These are phyloP conservation scores for Lagenorhynchus albirostris DNA, from an alignment of 2,113 vertebrate species.

Conservation along the genomic window DNA sequence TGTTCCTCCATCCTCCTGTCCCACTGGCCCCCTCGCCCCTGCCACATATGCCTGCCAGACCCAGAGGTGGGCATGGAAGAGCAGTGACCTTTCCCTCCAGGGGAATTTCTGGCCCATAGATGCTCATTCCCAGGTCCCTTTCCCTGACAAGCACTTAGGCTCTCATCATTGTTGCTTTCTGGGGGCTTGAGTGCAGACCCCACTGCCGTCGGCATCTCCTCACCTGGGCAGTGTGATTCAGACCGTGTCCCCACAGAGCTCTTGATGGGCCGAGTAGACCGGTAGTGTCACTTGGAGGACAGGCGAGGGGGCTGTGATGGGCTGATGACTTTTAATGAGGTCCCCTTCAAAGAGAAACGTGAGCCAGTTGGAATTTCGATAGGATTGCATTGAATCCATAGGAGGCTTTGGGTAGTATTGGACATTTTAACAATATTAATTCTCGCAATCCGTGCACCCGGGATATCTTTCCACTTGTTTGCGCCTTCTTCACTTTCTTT, in stretches of 20 bases:
- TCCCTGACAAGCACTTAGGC: not conserved
- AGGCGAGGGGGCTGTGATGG: no score
- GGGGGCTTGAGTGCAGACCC: not conserved
- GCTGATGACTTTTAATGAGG: not conserved
- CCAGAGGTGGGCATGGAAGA: not conserved
- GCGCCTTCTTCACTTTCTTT: not conserved
- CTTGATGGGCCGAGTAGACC: not conserved
- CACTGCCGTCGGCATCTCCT: fast-evolving
- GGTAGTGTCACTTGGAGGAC: not conserved
- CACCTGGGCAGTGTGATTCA: fast-evolving
- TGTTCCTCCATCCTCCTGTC: fast-evolving
- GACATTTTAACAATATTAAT: not conserved
- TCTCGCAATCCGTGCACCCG: not conserved
- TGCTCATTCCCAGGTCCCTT: fast-evolving
- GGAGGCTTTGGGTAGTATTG: not conserved
- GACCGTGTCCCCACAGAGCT: fast-evolving
- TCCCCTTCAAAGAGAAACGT: not conserved
- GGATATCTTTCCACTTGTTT: not conserved
- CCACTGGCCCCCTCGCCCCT: not conserved
- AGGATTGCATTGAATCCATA: no score
- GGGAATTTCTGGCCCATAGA: not conserved
- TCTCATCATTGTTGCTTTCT: not conserved
- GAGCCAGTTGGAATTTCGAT: not conserved
- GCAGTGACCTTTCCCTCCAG: not conserved
- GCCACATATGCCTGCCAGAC: not conserved